phyloP scores from a whole-genome alignment of 2,113 vertebrate genomes.

The Meles meles region DNA sequence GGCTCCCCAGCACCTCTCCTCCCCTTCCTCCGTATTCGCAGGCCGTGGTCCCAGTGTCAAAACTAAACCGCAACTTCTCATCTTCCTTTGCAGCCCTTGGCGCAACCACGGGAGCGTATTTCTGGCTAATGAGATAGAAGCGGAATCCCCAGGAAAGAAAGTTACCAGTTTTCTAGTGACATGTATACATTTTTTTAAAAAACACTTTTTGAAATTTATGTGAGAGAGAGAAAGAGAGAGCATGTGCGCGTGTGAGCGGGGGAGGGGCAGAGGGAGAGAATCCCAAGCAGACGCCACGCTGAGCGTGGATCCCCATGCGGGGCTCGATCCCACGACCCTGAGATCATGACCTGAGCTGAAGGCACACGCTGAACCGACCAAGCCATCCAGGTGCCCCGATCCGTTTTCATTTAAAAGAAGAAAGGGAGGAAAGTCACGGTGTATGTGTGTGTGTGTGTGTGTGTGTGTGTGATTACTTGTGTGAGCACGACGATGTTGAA shows the following conservation, averaged over 20 bases:
- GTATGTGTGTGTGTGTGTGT: neutral
- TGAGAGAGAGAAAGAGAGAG: too few species aligned
- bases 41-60: neutral
- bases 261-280: too few species aligned
- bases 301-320: accelerated
- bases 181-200: neutral
- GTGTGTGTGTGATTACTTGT: neutral
- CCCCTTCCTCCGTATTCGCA: neutral
- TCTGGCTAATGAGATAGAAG: neutral
- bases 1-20: neutral
- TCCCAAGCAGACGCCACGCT: too few species aligned
- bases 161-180: neutral
- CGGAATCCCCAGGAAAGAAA: neutral
- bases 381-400: neutral
- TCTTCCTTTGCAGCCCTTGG: neutral
- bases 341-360: neutral
- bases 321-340: neutral
- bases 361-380: neutral
- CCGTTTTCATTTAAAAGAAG: neutral
- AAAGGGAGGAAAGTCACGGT: neutral
- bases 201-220: too few species aligned
- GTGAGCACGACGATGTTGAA: neutral
- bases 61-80: neutral
- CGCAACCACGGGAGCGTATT: neutral
- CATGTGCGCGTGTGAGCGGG: accelerated